Evolutionary conservation across 2,113 vertebrate genomes (phyloP).

Genomic region (Amazona guildingii): DNA sequence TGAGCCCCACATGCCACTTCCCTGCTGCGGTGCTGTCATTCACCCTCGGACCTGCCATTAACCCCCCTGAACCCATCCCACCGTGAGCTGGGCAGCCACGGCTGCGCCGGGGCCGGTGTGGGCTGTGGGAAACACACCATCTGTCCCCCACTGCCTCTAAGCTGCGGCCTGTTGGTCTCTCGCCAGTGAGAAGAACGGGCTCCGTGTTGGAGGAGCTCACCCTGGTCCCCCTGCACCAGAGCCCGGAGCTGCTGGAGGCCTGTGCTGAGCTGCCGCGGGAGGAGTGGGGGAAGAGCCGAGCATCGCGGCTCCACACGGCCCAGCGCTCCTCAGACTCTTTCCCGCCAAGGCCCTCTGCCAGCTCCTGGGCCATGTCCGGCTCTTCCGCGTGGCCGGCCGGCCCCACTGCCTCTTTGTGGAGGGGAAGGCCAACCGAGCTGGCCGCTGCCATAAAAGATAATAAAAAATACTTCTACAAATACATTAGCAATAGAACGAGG

Average conservation of each 20-base stretch:
- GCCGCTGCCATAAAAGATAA: no score
- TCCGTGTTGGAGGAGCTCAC: constrained; percentile 60
- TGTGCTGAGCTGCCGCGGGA: constrained; percentile 89
- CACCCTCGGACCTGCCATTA: accelerated
- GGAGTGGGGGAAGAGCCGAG: constrained; percentile 89
- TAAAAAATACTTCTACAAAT: no score
- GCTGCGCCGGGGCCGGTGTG: accelerated
- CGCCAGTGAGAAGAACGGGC: constrained; percentile 62
- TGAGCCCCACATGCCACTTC: accelerated
- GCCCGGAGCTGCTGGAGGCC: constrained; percentile 85
- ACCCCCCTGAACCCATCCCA: neutral
- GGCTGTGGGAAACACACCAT: neutral
- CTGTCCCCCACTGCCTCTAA: neutral
- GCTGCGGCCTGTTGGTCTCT: constrained; percentile 24
- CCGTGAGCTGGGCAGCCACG: accelerated
- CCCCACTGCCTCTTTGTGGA: constrained; percentile 85
- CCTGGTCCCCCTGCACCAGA: constrained; percentile 84
- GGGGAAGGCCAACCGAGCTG: neutral
- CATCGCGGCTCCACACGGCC: constrained; percentile 84
- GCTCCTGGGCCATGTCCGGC: constrained; percentile 87
- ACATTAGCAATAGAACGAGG: no score
- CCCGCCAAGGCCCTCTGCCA: neutral
- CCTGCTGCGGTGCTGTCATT: accelerated
- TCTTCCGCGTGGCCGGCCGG: constrained; percentile 82
- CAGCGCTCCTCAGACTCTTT: constrained; percentile 86